phyloP scores from a whole-genome alignment of 2,113 vertebrate species.

The Platanista minor region DNA sequence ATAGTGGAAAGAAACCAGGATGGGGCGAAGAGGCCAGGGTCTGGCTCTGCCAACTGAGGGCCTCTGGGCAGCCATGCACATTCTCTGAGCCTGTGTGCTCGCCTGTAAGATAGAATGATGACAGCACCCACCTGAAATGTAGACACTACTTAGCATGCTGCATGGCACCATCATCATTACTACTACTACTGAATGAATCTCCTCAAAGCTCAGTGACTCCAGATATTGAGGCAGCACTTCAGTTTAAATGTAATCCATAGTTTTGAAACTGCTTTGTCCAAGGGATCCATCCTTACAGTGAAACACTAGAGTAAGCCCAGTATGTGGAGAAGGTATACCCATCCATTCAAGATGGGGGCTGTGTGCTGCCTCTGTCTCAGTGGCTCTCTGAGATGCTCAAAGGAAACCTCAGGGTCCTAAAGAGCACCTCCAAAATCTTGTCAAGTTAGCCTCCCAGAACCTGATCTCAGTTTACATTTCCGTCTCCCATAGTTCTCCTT shows the following conservation, averaged over 20 bases:
- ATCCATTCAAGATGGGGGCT: background rate
- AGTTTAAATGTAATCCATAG: background rate
- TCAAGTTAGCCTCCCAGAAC: background rate
- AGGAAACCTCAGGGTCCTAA: background rate
- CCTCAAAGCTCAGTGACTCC: background rate
- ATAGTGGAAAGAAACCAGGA: no score
- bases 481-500: background rate
- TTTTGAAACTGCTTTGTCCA: background rate
- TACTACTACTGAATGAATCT: background rate
- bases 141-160: background rate
- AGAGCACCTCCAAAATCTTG: background rate
- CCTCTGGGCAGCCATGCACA: fast-evolving
- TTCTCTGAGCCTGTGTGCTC: background rate
- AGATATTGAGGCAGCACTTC: background rate
- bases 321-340: background rate
- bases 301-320: background rate
- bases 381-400: background rate
- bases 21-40: background rate
- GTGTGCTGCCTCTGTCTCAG: background rate
- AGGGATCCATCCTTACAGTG: background rate
- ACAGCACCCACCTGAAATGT: background rate
- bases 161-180: background rate
- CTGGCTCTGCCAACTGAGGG: fast-evolving
- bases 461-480: background rate
- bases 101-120: fast-evolving